These are phyloP conservation scores for Neopipo cinnamomea DNA, from an alignment of 2,113 vertebrate species.

Conservation along the genomic window DNA sequence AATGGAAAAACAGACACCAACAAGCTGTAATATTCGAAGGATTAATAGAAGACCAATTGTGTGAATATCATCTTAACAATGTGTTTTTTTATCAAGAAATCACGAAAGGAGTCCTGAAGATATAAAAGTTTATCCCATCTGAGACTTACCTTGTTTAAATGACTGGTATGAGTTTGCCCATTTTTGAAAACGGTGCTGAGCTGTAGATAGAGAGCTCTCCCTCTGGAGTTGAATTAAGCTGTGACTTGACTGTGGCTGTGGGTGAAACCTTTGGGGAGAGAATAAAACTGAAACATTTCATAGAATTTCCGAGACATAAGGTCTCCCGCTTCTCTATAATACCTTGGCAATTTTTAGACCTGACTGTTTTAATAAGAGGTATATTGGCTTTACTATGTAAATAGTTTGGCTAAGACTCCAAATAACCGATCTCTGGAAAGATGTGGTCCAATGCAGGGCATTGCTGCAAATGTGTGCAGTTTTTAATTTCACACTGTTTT, in stretches of 20 bases:
- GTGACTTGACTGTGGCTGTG: background rate
- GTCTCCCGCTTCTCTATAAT: background rate
- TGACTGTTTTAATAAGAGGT: background rate
- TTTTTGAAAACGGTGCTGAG: fast-evolving
- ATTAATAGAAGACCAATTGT: background rate
- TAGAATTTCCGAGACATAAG: fast-evolving
- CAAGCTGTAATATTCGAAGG: background rate
- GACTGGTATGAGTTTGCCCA: fast-evolving
- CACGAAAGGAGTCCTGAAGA: background rate
- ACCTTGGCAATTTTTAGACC: background rate
- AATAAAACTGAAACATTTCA: background rate
- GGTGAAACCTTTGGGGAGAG: background rate
- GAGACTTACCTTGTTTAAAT: background rate
- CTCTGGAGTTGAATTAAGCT: background rate
- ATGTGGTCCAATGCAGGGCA: background rate
- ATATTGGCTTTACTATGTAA: background rate
- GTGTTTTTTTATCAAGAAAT: background rate
- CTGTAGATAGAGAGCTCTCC: background rate
- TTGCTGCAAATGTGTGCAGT: background rate
- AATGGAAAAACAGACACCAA: background rate
- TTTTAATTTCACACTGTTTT: background rate
- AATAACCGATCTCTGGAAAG: background rate
- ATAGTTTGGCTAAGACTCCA: background rate
- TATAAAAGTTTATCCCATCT: background rate
- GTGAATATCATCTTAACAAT: background rate